Percentiles rank a stretch among this genome's conserved stretches.
Conservation (phyloP, 2,113 vertebrate species). For the Sapajus apella region DNA sequence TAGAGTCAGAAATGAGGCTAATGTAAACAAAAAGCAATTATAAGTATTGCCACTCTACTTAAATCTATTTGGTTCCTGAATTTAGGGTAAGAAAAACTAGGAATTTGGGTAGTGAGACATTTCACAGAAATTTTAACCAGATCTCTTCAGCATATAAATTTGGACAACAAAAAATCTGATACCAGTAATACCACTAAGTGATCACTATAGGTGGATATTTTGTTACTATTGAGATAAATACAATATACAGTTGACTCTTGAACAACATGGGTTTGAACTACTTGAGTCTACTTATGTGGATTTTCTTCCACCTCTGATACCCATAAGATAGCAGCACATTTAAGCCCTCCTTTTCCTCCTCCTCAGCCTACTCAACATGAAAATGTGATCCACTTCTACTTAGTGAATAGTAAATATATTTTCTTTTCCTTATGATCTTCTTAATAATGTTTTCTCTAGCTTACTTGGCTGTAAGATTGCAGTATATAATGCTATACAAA, state of each 20-base stretch:
- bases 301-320: background rate
- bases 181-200: background rate
- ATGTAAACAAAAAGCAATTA: background rate
- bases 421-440: background rate
- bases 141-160: background rate
- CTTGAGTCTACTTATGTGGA: background rate
- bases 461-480: background rate
- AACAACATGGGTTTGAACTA: background rate
- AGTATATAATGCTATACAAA: background rate
- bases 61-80: conserved; percentile 12
- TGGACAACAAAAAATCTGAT: background rate
- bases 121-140: conserved; percentile 33
- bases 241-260: background rate
- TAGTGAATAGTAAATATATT: background rate
- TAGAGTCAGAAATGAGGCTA: background rate
- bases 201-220: background rate
- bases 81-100: conserved; percentile 26
- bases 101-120: background rate
- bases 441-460: background rate
- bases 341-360: background rate
- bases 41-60: background rate
- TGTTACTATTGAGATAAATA: background rate
- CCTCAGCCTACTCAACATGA: background rate
- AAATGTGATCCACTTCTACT: background rate
- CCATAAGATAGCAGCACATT: background rate